Conservation (phyloP, 2,888 invertebrate genomes). For the Plagodis dolabraria region DNA sequence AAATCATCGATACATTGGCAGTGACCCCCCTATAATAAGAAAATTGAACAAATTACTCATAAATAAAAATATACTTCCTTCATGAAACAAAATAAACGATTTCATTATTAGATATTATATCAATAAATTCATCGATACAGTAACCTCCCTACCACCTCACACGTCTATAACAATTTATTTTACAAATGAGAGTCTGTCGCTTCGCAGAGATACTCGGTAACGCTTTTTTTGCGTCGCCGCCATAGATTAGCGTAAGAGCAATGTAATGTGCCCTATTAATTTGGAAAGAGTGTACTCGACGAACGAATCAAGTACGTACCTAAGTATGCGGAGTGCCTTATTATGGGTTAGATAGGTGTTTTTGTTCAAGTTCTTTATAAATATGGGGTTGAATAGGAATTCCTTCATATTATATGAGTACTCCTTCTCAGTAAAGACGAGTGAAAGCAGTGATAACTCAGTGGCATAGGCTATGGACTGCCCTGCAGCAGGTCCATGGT, state of each 20-base stretch:
- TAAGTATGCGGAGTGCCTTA: slow-evolving; percentile 7
- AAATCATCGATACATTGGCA: no score
- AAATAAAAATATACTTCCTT: no score
- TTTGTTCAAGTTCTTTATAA: neutral
- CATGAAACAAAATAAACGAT: no score
- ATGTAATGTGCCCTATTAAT: slow-evolving; percentile 38
- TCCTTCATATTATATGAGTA: no score
- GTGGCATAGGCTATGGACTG: no score
- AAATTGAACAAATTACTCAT: no score
- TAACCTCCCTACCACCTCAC: slow-evolving; percentile 32
- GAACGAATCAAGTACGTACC: neutral
- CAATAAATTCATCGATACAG: slow-evolving; percentile 1
- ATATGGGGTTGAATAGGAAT: neutral
- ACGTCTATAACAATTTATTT: slow-evolving; percentile 58
- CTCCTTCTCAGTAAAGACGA: no score
- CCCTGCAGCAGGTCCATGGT: no score
- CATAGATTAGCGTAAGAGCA: slow-evolving; percentile 39
- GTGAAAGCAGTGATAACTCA: no score
- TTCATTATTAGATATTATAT: no score
- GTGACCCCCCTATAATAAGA: no score
- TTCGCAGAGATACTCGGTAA: slow-evolving; percentile 31
- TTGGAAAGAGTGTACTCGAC: slow-evolving; percentile 22
- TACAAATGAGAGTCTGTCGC: slow-evolving; percentile 49
- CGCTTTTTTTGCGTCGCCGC: slow-evolving; percentile 31
- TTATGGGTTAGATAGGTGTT: neutral